These are phyloP conservation scores for Halisarca cf. caerulea DNA, from an alignment of 37 sponge, comb jelly and placozoan species.

Conservation along the genomic window DNA sequence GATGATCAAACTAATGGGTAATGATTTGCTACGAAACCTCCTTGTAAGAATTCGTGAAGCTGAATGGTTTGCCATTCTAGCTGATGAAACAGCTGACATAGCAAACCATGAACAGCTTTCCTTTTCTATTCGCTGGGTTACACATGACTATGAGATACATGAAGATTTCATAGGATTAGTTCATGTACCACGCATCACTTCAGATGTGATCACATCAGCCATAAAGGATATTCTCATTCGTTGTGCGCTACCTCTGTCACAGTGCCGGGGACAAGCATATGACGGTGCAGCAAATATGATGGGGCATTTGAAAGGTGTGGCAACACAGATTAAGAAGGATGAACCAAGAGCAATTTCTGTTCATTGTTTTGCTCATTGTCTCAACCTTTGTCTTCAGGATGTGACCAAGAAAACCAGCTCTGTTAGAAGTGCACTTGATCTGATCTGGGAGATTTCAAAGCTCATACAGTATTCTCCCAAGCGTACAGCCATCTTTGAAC, in stretches of 20 bases:
- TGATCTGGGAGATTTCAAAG: constrained; percentile 1
- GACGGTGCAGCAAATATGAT: constrained; percentile 63
- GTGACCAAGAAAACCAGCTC: constrained; percentile 14
- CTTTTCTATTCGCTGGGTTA: constrained; percentile 35
- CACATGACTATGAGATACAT: constrained; percentile 9
- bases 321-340: neutral
- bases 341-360: constrained; percentile 46
- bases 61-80: constrained; percentile 23
- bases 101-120: constrained; percentile 29
- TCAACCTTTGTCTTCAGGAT: constrained; percentile 47
- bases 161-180: constrained; percentile 44
- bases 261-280: constrained; percentile 60
- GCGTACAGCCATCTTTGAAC: constrained; percentile 25
- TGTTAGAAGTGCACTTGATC: constrained; percentile 13
- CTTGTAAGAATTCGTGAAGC: constrained; percentile 17
- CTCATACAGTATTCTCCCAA: constrained; percentile 39
- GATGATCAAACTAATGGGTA: constrained; percentile 38
- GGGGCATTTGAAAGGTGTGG: constrained; percentile 48
- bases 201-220: constrained; percentile 17
- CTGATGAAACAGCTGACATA: constrained; percentile 46
- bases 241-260: constrained; percentile 12
- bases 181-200: constrained; percentile 25
- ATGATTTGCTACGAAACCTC: constrained; percentile 8
- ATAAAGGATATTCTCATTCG: constrained; percentile 46
- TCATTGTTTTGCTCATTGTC: constrained; percentile 45